Evolutionary conservation across 2,888 invertebrate genomes (phyloP).

Genomic region (Brachyptera risi): DNA sequence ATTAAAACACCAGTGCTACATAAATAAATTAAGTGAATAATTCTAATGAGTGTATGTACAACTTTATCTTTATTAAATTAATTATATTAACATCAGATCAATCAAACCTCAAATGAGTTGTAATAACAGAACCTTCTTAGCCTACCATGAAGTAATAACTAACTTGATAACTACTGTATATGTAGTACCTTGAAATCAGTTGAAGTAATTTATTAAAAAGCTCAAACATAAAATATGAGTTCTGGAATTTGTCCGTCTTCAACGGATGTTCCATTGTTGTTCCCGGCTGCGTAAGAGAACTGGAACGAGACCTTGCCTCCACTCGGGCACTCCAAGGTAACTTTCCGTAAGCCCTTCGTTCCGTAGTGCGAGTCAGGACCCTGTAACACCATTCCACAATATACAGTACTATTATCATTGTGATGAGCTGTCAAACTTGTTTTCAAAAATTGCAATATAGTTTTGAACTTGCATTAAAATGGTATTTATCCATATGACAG

Average conservation of each 20-base stretch:
- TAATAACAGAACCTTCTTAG: background rate
- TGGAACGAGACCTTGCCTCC: constrained; percentile 76
- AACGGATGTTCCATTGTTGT: constrained; percentile 81
- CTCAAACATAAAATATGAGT: constrained; percentile 71
- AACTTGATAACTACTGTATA: too few species aligned
- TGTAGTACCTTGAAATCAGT: background rate
- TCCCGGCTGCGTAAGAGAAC: constrained; percentile 80
- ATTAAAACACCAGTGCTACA: too few species aligned
- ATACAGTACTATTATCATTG: background rate
- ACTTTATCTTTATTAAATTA: too few species aligned
- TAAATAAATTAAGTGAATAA: too few species aligned
- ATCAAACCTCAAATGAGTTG: too few species aligned
- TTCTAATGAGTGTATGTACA: too few species aligned
- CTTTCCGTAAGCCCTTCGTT: constrained; percentile 70
- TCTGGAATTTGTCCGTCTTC: constrained; percentile 86
- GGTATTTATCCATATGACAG: too few species aligned
- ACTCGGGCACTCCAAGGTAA: constrained; percentile 68
- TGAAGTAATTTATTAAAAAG: background rate
- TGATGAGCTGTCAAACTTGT: background rate
- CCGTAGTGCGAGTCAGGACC: constrained; percentile 87
- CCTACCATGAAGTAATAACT: background rate
- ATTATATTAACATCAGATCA: too few species aligned
- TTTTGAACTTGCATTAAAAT: too few species aligned
- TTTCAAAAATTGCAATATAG: background rate
- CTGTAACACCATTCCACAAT: constrained; percentile 50